Base-by-base conservation (phyloP, 1,140 invertebrate genomes). In the Hestina assimilis region DNA sequence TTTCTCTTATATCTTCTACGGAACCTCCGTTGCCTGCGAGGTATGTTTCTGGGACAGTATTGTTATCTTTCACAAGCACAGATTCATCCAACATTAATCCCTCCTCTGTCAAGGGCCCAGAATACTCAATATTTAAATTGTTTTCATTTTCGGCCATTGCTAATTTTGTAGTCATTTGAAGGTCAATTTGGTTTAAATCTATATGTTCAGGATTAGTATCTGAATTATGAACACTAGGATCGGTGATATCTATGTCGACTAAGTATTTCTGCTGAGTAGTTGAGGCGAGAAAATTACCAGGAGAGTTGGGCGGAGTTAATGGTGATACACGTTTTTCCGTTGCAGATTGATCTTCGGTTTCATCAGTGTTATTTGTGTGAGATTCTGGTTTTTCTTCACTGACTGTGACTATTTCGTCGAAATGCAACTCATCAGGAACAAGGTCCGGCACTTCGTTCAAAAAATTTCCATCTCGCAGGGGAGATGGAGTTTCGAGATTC, bases 111-210 rank as follows among this genome's bases (percentile, higher is more conserved):
- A 83, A 57, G 2, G 86, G 81, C 4, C 77, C 82, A 1, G 83
- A 89, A 56, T 89, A 81, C 68, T 89, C 89, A 41, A 89, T 83
- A 59, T 89, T 89, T 59, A 89, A 65, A 64, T 89, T 89, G 47
- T 89, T 89, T 59, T 89, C 89, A 55, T 89, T 89, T 55, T 89
- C 87, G 0, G 87, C 87, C 70, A 89, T 89, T 0, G 87, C 89
- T 43, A 90, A 51, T 50, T 89, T 89, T 0, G 80, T 75, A 1
- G 85, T 89, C 8, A 89, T 81, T 58, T 84, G 79, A 7, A 85
- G 59, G 24, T 87, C 76, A 35, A 88, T 83, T 55, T 86, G 79
- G 47, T 83, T 84, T 4, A 84, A 66, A 56, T 87, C 80, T 7
- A 84, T 67, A 9, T 72, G 63, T 6, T 77, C 63, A n/a, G 55